A percentile compares a stretch with the other conserved stretches of the same genome.
Evolutionary conservation across 2,113 vertebrate genomes (phyloP).

Genomic region (Heterotilapia buettikoferi): DNA sequence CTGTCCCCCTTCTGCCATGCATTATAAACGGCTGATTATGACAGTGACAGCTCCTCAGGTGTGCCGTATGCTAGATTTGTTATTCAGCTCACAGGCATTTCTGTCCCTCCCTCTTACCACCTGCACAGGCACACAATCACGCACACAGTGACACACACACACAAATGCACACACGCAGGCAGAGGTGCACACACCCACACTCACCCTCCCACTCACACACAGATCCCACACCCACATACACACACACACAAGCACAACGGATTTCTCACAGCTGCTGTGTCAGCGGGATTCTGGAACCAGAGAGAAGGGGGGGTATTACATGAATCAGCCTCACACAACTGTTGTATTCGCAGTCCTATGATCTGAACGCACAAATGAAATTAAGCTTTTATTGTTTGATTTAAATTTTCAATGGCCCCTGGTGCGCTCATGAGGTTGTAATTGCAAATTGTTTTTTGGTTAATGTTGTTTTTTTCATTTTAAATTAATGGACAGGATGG

Average conservation of each 20-base stretch:
- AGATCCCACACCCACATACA: background rate
- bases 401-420: background rate
- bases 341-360: conserved; percentile 14
- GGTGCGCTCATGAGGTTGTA: background rate
- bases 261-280: conserved; percentile 69
- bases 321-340: conserved; percentile 47
- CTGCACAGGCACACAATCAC: conserved; percentile 17
- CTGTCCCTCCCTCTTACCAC: conserved; percentile 51
- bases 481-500: background rate
- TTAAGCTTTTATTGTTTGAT: conserved; percentile 19
- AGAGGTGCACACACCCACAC: background rate
- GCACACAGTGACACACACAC: background rate
- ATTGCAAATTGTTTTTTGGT: conserved; percentile 6
- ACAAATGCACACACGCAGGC: background rate
- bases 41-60: conserved; percentile 69
- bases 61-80: conserved; percentile 63
- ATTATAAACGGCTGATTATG: conserved; percentile 68
- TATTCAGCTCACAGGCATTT: conserved; percentile 62
- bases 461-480: background rate
- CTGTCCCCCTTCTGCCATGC: conserved; percentile 55
- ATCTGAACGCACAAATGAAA: conserved; percentile 18
- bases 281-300: conserved; percentile 56
- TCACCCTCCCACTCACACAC: background rate
- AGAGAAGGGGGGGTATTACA: conserved; percentile 34
- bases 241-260: background rate